Evolutionary conservation across 2,888 invertebrate genomes (phyloP).

Genomic region (Cyaniris semiargus): DNA sequence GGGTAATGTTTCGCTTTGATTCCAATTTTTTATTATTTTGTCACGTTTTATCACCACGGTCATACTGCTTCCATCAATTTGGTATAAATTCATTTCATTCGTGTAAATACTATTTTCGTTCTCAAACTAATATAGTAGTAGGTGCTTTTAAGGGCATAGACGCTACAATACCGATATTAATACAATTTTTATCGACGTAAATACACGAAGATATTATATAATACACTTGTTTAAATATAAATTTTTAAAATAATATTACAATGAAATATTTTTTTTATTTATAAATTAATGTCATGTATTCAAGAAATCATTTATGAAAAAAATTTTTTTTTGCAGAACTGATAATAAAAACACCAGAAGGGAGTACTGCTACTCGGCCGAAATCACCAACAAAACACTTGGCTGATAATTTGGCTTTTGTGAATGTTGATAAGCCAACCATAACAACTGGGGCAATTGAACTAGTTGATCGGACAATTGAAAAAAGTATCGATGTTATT

Average conservation of each 20-base stretch:
- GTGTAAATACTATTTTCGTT: conserved; percentile 33
- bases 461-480: conserved; percentile 74
- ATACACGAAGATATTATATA: neutral
- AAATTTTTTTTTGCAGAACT: conserved; percentile 64
- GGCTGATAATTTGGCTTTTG: conserved; percentile 70
- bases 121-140: neutral
- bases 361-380: conserved; percentile 65
- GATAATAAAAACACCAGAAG: conserved; percentile 64
- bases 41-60: conserved; percentile 53
- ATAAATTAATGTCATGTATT: neutral
- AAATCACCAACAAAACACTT: conserved; percentile 75
- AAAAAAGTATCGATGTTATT: conserved; percentile 68
- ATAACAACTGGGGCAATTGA: conserved; percentile 78
- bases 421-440: conserved; percentile 77
- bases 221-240: neutral
- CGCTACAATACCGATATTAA: neutral
- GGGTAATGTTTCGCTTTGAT: conserved; percentile 81
- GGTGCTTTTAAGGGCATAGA: conserved; percentile 25
- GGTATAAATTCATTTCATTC: conserved; percentile 41
- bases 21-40: conserved; percentile 60
- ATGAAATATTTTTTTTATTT: neutral
- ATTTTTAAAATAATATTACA: neutral
- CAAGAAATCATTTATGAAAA: neutral
- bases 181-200: neutral
- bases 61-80: conserved; percentile 60